phyloP scores from a whole-genome alignment of 1,140 invertebrate species.

The Ctenoplectra terminalis region DNA sequence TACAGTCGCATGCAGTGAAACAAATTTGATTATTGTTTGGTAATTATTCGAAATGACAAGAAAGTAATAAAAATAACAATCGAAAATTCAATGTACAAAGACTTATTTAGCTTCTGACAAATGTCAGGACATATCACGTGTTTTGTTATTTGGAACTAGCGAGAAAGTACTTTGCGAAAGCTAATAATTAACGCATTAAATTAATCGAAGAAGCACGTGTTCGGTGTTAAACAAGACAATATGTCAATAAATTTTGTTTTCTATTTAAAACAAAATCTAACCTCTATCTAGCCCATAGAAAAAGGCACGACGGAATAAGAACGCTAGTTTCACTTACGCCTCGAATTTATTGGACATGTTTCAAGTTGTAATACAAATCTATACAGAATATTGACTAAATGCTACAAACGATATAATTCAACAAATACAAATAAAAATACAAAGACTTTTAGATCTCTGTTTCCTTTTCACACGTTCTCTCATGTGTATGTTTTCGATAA shows the following conservation, averaged over 20 bases:
- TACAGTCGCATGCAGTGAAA: background rate
- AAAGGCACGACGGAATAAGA: slow-evolving; percentile 53
- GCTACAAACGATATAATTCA: slow-evolving; percentile 69
- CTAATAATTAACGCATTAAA: slow-evolving; percentile 7
- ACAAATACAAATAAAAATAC: slow-evolving; percentile 73
- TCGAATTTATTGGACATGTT: slow-evolving; percentile 87
- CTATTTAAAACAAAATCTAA: slow-evolving; percentile 54
- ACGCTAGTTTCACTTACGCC: slow-evolving; percentile 82
- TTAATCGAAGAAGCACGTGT: background rate
- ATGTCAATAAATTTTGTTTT: slow-evolving; percentile 24
- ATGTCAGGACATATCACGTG: slow-evolving; percentile 15
- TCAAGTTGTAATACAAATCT: slow-evolving; percentile 67
- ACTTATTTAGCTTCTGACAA: slow-evolving; percentile 28
- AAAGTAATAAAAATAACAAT: slow-evolving; percentile 18
- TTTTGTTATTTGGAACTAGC: slow-evolving; percentile 10
- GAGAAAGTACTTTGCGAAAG: background rate
- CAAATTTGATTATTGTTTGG: background rate
- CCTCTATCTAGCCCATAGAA: slow-evolving; percentile 36
- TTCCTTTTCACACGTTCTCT: slow-evolving; percentile 57
- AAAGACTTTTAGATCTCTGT: slow-evolving; percentile 63
- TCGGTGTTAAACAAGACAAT: background rate
- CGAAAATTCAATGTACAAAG: background rate
- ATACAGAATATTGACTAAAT: slow-evolving; percentile 71
- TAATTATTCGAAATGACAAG: background rate
- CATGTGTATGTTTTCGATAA: slow-evolving; percentile 67